These are phyloP conservation scores for Oceanites oceanicus DNA, from an alignment of 2,113 vertebrate genomes.

Conservation along the genomic window DNA sequence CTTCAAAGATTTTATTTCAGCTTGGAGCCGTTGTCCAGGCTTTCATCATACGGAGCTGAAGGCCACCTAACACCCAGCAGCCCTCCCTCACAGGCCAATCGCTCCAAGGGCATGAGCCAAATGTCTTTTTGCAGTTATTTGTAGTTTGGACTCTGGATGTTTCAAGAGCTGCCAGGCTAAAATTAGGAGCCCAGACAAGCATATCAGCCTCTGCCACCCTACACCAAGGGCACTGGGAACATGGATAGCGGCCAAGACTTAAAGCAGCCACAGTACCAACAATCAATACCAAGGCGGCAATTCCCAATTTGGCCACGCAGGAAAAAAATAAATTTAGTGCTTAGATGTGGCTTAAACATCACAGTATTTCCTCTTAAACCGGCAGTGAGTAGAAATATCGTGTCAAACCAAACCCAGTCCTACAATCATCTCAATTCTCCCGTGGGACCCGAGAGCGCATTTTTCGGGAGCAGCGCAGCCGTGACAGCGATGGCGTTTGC, in stretches of 20 bases:
- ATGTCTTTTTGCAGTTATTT: background rate
- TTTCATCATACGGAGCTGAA: background rate
- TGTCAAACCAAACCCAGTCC: background rate
- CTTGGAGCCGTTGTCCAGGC: background rate
- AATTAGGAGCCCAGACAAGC: slow-evolving; percentile 29
- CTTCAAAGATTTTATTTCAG: background rate
- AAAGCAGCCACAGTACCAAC: background rate
- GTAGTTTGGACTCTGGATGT: background rate
- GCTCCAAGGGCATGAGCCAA: background rate
- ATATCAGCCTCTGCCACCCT: background rate
- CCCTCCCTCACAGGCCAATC: background rate
- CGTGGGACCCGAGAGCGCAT: accelerated
- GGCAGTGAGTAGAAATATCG: accelerated
- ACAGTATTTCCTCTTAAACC: background rate
- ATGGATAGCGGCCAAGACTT: background rate
- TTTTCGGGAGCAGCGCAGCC: accelerated
- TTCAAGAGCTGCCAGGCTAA: slow-evolving; percentile 13
- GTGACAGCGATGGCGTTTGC: accelerated
- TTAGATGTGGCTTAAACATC: background rate
- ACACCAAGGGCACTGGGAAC: background rate
- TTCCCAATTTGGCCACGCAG: background rate
- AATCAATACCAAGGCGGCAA: background rate
- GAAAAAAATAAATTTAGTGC: background rate
- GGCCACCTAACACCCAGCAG: background rate
- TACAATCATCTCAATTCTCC: background rate